Percentiles rank a stretch among this genome's conserved stretches.
phyloP scores from a whole-genome alignment of 2,797 vertebrate species.

The Acipenser oxyrinchus region DNA sequence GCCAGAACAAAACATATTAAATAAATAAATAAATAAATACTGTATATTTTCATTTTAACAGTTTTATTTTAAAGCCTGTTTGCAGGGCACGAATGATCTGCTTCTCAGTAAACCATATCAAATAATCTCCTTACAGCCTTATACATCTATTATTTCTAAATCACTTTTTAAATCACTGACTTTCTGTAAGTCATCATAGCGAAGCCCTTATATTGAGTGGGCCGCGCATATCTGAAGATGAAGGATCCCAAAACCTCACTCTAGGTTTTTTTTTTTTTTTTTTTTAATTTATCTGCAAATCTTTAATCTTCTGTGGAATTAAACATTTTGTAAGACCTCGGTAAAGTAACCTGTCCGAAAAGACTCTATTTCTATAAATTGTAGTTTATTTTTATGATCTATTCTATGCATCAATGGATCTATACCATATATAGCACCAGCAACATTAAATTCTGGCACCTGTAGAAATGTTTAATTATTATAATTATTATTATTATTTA shows the following conservation, averaged over 20 bases:
- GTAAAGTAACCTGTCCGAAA: too few species aligned
- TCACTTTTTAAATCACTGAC: conserved; percentile 47
- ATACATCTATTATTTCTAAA: conserved; percentile 66
- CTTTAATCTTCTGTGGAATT: too few species aligned
- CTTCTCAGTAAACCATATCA: conserved; percentile 51
- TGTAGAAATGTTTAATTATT: too few species aligned
- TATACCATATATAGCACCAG: too few species aligned
- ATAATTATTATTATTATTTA: too few species aligned
- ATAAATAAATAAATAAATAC: conserved; percentile 57
- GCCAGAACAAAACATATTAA: conserved; percentile 73
- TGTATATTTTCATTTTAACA: conserved; percentile 68
- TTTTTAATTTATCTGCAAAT: conserved; percentile 20
- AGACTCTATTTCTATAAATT: too few species aligned
- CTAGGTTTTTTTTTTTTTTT: conserved; percentile 36
- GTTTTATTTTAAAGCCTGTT: conserved; percentile 70
- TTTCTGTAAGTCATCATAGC: conserved; percentile 13
- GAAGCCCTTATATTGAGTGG: not conserved
- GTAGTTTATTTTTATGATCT: too few species aligned
- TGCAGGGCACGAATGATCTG: conserved; percentile 60
- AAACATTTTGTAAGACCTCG: too few species aligned
- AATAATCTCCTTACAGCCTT: conserved; percentile 63
- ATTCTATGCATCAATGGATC: too few species aligned
- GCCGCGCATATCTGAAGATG: not conserved
- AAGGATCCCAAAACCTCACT: not conserved
- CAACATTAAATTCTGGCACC: too few species aligned